These are phyloP conservation scores for Caenorhabditis sp. DNA, from an alignment of 2,888 invertebrate species.

Conservation along the genomic window DNA sequence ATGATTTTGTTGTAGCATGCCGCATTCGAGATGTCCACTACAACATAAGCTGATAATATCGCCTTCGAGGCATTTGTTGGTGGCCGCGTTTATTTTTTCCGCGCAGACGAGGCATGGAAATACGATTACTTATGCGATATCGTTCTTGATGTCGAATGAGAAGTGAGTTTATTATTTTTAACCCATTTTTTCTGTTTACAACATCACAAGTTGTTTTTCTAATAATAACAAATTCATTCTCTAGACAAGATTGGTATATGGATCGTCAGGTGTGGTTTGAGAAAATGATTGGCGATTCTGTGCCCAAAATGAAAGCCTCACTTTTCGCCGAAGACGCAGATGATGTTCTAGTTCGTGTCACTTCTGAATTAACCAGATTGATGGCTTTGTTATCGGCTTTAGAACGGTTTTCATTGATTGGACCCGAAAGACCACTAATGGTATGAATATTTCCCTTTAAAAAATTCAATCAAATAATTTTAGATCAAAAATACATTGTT, in stretches of 20 bases:
- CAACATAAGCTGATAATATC: constrained; percentile 62
- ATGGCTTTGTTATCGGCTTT: constrained; percentile 47
- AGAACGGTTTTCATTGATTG: constrained; percentile 50
- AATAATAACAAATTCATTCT: too few relatives aligned
- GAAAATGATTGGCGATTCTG: constrained; percentile 48
- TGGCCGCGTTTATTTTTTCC: constrained; percentile 61
- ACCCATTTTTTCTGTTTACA: too few relatives aligned
- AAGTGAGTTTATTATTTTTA: constrained; percentile 34
- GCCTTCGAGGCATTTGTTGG: constrained; percentile 53
- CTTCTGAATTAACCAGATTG: constrained; percentile 48
- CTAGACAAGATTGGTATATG: constrained; percentile 63
- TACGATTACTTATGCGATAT: constrained; percentile 60
- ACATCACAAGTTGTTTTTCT: too few relatives aligned
- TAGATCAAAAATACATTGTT: constrained; percentile 52
- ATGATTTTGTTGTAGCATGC: constrained; percentile 13
- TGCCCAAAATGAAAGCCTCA: constrained; percentile 55
- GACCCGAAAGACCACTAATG: constrained; percentile 36
- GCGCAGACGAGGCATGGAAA: constrained; percentile 38
- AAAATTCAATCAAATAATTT: constrained; percentile 3
- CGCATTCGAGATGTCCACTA: constrained; percentile 44
- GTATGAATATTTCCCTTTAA: constrained; percentile 13
- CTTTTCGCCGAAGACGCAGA: constrained; percentile 50
- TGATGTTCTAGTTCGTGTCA: constrained; percentile 56
- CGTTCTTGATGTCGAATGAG: constrained; percentile 54
- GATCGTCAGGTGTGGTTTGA: constrained; percentile 54